These are phyloP conservation scores for Neodiprion pinetum DNA, from an alignment of 1,140 invertebrate genomes.

Conservation along the genomic window DNA sequence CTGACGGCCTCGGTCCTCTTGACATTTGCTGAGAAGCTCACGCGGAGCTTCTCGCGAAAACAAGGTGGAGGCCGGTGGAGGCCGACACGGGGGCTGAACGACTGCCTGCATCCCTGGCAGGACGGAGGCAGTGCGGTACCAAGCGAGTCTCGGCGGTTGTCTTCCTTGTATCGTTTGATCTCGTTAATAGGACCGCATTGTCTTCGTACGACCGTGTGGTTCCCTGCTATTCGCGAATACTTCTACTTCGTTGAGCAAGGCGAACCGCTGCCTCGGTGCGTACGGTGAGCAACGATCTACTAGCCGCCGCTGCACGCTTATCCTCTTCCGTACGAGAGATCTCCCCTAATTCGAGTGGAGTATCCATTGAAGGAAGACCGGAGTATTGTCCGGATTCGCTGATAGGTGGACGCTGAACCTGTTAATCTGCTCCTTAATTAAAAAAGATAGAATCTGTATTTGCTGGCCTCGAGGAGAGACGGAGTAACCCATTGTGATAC, in stretches of 20 bases:
- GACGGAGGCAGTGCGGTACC: slow-evolving; percentile 41
- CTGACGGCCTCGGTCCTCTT: background rate
- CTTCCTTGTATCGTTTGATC: slow-evolving; percentile 52
- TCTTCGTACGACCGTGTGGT: slow-evolving; percentile 23
- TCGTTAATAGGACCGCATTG: slow-evolving; percentile 56
- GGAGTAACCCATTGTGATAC: background rate
- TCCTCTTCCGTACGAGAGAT: background rate
- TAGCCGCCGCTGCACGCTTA: background rate
- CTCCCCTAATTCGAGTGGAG: background rate
- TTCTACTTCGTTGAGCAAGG: background rate
- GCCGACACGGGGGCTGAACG: background rate
- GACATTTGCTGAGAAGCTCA: background rate
- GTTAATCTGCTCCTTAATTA: too few relatives aligned
- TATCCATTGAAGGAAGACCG: too few relatives aligned
- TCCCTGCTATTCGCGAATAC: background rate
- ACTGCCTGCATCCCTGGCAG: slow-evolving; percentile 38
- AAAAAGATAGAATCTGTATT: too few relatives aligned
- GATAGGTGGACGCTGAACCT: too few relatives aligned
- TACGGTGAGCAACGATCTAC: background rate
- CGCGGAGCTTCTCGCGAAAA: background rate
- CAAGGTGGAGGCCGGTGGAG: background rate
- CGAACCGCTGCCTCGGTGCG: background rate
- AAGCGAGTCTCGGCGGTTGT: slow-evolving; percentile 39
- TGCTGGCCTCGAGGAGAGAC: background rate
- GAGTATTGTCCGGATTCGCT: too few relatives aligned